Conservation (phyloP, 2,888 invertebrate genomes). For the Serripes groenlandicus region DNA sequence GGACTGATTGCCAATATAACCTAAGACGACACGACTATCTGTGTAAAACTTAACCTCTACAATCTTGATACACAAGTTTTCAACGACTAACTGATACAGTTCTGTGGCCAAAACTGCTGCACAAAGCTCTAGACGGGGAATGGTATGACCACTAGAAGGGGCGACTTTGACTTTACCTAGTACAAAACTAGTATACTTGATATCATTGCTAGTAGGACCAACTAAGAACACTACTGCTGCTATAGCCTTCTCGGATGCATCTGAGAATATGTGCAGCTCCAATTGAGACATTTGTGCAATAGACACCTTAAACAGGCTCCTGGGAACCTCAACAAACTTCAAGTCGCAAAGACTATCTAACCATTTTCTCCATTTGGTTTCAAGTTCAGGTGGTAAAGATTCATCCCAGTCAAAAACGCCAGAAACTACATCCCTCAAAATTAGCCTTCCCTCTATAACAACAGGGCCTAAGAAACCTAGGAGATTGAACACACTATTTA, state of each 20-base stretch:
- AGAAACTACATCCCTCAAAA: conserved; percentile 26
- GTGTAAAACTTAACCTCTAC: conserved; percentile 37
- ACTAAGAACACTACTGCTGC: conserved; percentile 64
- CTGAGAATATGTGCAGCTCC: conserved; percentile 65
- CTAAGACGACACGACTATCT: no score
- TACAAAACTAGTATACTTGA: conserved; percentile 25
- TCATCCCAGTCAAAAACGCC: conserved; percentile 12
- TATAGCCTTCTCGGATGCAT: conserved; percentile 68
- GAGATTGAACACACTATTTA: conserved; percentile 26
- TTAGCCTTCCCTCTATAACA: no score
- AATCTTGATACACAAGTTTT: conserved; percentile 22
- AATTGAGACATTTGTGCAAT: conserved; percentile 5
- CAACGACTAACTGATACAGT: conserved; percentile 22
- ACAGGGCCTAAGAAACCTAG: conserved; percentile 12
- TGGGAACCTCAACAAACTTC: conserved; percentile 11
- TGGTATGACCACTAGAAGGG: conserved; percentile 42
- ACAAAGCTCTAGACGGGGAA: conserved; percentile 61
- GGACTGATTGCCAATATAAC: conserved; percentile 53
- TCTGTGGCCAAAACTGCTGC: conserved; percentile 54
- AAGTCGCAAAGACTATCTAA: conserved; percentile 12
- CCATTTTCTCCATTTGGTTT: conserved; percentile 7
- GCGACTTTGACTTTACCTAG: conserved; percentile 55
- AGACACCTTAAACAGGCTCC: conserved; percentile 13
- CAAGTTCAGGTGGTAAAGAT: conserved; percentile 6
- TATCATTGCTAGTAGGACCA: not conserved